phyloP scores from a whole-genome alignment of 2,113 vertebrate genomes.

The Alectura lathami region DNA sequence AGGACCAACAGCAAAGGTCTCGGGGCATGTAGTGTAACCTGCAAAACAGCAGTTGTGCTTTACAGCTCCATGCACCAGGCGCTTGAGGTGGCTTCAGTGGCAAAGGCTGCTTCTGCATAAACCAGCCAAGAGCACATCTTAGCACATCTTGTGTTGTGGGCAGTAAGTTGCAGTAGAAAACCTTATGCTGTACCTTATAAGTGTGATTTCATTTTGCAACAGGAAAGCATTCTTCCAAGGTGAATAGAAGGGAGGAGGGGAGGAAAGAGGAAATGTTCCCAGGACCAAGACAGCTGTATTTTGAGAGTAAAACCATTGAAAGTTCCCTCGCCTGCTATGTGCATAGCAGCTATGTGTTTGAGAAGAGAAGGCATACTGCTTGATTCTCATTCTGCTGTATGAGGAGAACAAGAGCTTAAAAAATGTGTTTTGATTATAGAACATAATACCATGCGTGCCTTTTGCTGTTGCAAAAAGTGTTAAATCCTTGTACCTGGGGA shows the following conservation, averaged over 20 bases:
- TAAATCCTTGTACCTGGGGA: constrained; percentile 91
- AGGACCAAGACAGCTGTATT: not conserved
- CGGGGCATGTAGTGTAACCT: not conserved
- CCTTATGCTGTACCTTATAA: not conserved
- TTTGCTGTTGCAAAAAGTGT: constrained; percentile 86
- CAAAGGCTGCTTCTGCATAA: not conserved
- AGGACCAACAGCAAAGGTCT: not conserved
- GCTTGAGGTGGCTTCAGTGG: not conserved
- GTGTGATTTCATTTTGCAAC: not conserved
- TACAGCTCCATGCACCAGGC: fast-evolving
- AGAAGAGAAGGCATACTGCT: not conserved
- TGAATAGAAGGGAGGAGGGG: not conserved
- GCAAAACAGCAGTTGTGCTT: not conserved
- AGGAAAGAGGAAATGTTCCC: constrained; percentile 5
- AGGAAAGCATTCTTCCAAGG: not conserved
- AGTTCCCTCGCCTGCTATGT: not conserved
- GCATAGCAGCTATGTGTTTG: not conserved
- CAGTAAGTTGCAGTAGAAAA: not conserved
- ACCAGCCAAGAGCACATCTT: not conserved
- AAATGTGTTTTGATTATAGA: constrained; percentile 70
- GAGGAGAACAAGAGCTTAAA: not conserved
- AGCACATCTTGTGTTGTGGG: not conserved
- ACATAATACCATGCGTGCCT: constrained; percentile 84
- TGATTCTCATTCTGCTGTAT: not conserved
- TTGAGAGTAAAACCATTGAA: not conserved